Percentiles rank a stretch among this genome's conserved stretches.
Evolutionary conservation across 2,888 invertebrate species (phyloP).

Genomic region (Cerceris ruficornis): DNA sequence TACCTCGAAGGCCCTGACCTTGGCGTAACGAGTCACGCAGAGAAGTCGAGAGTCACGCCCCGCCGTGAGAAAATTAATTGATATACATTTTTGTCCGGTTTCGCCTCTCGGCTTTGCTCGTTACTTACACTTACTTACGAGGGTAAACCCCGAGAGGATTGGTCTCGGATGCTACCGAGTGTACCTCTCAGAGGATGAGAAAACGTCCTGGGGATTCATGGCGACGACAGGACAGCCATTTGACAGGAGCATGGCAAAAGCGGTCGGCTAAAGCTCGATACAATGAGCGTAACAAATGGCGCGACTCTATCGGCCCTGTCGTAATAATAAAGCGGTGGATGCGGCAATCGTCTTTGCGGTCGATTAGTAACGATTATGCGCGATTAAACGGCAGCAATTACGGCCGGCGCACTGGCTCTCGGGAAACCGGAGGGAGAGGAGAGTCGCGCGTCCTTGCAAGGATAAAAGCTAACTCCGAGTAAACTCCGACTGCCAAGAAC

Average conservation of each 20-base stretch:
- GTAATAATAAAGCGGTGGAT: conserved; percentile 73
- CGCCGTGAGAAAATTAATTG: conserved; percentile 68
- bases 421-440: background rate
- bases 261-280: conserved; percentile 37
- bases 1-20: conserved; percentile 60
- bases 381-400: conserved; percentile 78
- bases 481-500: background rate
- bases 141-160: background rate
- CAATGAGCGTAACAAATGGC: conserved; percentile 73
- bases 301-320: conserved; percentile 66
- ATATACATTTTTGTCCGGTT: conserved; percentile 59
- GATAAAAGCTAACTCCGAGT: conserved; percentile 61
- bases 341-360: conserved; percentile 75
- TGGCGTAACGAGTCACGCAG: conserved; percentile 62
- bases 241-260: background rate
- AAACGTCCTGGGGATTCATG: conserved; percentile 37
- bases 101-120: conserved; percentile 21
- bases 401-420: conserved; percentile 34
- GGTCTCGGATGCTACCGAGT: conserved; percentile 16
- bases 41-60: conserved; percentile 62
- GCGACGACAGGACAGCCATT: conserved; percentile 1
- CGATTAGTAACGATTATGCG: conserved; percentile 79
- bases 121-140: conserved; percentile 27
- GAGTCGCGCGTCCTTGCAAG: conserved; percentile 76
- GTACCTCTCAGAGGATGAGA: conserved; percentile 34